A percentile compares a stretch with the other conserved stretches of the same genome.
phyloP scores from a whole-genome alignment of 2,113 vertebrate species.

The Nettapus auritus region DNA sequence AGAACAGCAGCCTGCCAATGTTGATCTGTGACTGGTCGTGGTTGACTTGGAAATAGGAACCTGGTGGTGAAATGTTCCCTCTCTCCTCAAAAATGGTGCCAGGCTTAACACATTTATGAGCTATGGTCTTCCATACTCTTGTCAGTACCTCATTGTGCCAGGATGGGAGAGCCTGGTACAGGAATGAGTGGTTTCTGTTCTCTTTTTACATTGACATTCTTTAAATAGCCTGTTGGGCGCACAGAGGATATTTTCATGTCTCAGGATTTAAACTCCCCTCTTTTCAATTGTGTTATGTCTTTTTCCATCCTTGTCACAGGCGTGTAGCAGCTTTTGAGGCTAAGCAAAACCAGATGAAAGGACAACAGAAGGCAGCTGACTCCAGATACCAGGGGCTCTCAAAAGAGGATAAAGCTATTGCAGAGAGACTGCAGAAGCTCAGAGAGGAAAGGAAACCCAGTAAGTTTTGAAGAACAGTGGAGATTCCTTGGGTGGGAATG shows the following conservation, averaged over 20 bases:
- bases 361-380: slow-evolving; percentile 52
- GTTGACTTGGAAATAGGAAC: background rate
- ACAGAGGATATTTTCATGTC: background rate
- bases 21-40: background rate
- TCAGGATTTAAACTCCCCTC: background rate
- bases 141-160: background rate
- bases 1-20: background rate
- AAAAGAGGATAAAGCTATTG: slow-evolving; percentile 88
- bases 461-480: slow-evolving; percentile 64
- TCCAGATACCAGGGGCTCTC: slow-evolving; percentile 75
- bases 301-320: slow-evolving; percentile 73
- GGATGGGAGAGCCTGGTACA: background rate
- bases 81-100: background rate
- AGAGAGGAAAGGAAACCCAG: slow-evolving; percentile 88
- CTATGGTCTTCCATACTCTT: background rate
- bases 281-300: background rate
- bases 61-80: background rate
- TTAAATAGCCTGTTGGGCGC: background rate
- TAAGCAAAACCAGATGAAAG: slow-evolving; percentile 78
- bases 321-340: slow-evolving; percentile 90
- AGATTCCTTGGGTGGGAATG: background rate
- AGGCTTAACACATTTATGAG: background rate
- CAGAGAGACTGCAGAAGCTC: slow-evolving; percentile 90
- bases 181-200: background rate
- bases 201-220: background rate